These are phyloP conservation scores for Masticophis lateralis DNA, from an alignment of 2,797 vertebrate species.

Conservation along the genomic window DNA sequence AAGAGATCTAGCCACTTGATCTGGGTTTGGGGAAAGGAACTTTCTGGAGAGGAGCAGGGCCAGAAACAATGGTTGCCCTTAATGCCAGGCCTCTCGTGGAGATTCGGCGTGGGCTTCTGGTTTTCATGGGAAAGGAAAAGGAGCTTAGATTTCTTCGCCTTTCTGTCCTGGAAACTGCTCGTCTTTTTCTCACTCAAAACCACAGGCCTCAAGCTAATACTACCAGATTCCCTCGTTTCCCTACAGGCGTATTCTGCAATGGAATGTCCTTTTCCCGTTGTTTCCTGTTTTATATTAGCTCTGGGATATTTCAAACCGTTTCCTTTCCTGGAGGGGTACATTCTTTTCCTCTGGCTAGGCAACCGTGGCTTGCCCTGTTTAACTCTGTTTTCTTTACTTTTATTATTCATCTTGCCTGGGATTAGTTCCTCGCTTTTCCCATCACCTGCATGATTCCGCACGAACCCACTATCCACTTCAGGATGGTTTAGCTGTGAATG, in stretches of 20 bases:
- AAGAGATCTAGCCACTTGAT: constrained; percentile 61
- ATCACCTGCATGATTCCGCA: background rate
- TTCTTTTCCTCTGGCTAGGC: constrained; percentile 49
- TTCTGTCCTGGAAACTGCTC: background rate
- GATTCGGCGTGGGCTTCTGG: constrained; percentile 15
- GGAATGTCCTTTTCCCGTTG: constrained; percentile 7
- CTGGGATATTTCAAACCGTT: constrained; percentile 1
- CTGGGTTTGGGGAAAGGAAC: constrained; percentile 45
- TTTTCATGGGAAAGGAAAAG: constrained; percentile 2
- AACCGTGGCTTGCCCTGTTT: constrained; percentile 44
- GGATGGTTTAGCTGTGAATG: constrained; percentile 6
- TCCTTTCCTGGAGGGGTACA: background rate
- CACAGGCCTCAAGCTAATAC: constrained; percentile 8
- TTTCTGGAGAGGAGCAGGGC: constrained; percentile 44
- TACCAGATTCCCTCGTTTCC: constrained; percentile 28
- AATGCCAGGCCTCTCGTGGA: constrained; percentile 25
- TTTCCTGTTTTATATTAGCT: constrained; percentile 26
- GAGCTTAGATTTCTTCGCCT: constrained; percentile 20
- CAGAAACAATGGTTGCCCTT: background rate
- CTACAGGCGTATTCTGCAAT: constrained; percentile 26
- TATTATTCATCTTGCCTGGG: background rate
- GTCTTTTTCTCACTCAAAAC: constrained; percentile 24
- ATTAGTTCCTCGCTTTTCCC: background rate
- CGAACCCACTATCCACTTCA: constrained; percentile 1
- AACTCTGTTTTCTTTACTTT: constrained; percentile 17